Conservation (phyloP, 2,797 vertebrate genomes). For the Gouania willdenowi region DNA sequence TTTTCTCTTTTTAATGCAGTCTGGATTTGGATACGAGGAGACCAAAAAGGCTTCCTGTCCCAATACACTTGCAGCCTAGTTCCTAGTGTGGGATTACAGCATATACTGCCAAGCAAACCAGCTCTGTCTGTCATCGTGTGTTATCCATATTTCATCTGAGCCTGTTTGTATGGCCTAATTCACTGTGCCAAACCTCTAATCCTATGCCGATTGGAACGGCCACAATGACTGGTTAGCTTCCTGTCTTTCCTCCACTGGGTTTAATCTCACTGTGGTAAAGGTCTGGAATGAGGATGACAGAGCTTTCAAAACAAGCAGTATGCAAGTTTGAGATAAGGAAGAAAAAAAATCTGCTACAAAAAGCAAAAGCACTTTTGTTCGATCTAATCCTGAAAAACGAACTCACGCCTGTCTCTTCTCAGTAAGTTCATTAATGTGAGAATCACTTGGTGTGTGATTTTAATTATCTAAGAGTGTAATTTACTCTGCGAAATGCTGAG, state of each 20-base stretch:
- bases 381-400: not conserved
- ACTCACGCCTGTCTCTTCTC: not conserved
- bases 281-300: constrained; percentile 21
- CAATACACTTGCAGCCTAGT: constrained; percentile 35
- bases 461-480: constrained; percentile 58
- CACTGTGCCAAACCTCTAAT: constrained; percentile 59
- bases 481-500: constrained; percentile 54
- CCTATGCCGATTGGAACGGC: constrained; percentile 41
- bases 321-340: too few species aligned
- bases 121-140: constrained; percentile 26
- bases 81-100: constrained; percentile 43
- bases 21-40: too few species aligned
- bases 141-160: constrained; percentile 55
- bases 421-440: constrained; percentile 28
- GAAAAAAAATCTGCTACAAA: constrained; percentile 10
- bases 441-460: constrained; percentile 27
- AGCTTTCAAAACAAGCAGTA: constrained; percentile 7
- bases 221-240: constrained; percentile 43
- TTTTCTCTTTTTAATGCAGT: too few species aligned
- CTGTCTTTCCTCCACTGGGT: constrained; percentile 37
- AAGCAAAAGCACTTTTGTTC: not conserved
- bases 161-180: constrained; percentile 67
- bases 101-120: constrained; percentile 29
- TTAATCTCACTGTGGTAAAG: constrained; percentile 59
- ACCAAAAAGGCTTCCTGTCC: too few species aligned